These are phyloP conservation scores for Plutella xylostella DNA, from an alignment of 2,888 invertebrate genomes.

Conservation along the genomic window DNA sequence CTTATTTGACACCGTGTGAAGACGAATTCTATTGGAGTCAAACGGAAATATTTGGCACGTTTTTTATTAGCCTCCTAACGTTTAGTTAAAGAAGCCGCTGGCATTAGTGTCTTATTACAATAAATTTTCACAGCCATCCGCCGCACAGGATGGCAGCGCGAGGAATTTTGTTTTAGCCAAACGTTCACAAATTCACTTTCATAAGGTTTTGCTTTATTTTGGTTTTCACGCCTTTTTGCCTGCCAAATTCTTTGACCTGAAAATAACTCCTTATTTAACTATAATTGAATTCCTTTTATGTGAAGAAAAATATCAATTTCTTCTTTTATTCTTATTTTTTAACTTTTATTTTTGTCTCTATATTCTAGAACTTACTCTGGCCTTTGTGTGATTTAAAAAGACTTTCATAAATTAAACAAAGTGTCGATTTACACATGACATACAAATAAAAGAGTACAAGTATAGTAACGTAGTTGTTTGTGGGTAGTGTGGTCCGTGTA, in stretches of 20 bases:
- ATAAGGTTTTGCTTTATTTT: constrained; percentile 66
- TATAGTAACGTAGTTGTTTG: neutral
- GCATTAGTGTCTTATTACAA: constrained; percentile 59
- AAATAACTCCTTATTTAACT: constrained; percentile 68
- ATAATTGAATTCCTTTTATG: constrained; percentile 65
- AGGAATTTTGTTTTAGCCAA: constrained; percentile 68
- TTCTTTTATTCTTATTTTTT: too few relatives aligned
- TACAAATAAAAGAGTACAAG: too few relatives aligned
- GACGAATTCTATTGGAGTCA: constrained; percentile 20
- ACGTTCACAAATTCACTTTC: constrained; percentile 69
- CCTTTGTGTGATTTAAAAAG: too few relatives aligned
- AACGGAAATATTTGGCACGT: constrained; percentile 22
- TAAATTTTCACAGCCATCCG: constrained; percentile 57
- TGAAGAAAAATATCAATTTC: constrained; percentile 48
- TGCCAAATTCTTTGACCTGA: constrained; percentile 61
- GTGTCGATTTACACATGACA: too few relatives aligned
- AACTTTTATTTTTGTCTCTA: too few relatives aligned
- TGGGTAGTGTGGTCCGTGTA: neutral
- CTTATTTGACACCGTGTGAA: constrained; percentile 31
- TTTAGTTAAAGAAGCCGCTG: constrained; percentile 54
- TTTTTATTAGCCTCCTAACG: constrained; percentile 50
- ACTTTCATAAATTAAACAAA: too few relatives aligned
- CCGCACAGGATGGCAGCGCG: constrained; percentile 70
- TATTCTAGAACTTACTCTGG: too few relatives aligned
- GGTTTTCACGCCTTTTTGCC: constrained; percentile 69